Base-by-base conservation (phyloP, 2,888 invertebrate species). In the Mesoligia furuncula region DNA sequence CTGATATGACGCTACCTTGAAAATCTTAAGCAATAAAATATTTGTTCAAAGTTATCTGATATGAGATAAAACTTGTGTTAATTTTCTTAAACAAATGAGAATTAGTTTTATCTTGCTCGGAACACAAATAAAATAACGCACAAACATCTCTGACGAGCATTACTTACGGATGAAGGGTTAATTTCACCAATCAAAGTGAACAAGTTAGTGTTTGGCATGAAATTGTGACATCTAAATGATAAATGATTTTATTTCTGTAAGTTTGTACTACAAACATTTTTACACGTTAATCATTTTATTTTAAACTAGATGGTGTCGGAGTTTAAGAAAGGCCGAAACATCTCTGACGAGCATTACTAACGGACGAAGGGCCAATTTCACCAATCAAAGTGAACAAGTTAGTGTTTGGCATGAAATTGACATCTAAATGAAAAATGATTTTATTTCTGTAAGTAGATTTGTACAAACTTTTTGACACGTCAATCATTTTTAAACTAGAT, bases 11-110 rank as follows among this genome's bases (percentile, higher is more conserved):
- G 39, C 65, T 45, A 77, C 77, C 78, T 87, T 85, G 80, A 76
- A 79, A 69, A 66, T 75, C 70, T 85, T 79, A 82, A 51, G 70
- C 39, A 81, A 80, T 59, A 79, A 78, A 79, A 73, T 48, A 69
- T 73, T 15, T 61, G 48, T 51, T 54, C 13, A 51, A 57, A 66
- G 77, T 81, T 84, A 85, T 85, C 73, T 75, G 77, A 85, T 77
- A 77, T 36, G 15, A 61, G 66, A 80, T 68, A 42, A 79, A 45
- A 48, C 51, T 69, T 2, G 27, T 45, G 36, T 45, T 57, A 61
- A 42, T 79, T n/a, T 36, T 1, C 62, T 4, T 31, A 42, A 65
- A 51, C 9, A 75, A 27, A 65, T 27, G 7, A 57, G 9, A 68
- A 31, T 20, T 31, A 48, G 1, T 79, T 57, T 57, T 62, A 64